Conservation (phyloP, 2,113 vertebrate genomes). For the Pseudonaja textilis region DNA sequence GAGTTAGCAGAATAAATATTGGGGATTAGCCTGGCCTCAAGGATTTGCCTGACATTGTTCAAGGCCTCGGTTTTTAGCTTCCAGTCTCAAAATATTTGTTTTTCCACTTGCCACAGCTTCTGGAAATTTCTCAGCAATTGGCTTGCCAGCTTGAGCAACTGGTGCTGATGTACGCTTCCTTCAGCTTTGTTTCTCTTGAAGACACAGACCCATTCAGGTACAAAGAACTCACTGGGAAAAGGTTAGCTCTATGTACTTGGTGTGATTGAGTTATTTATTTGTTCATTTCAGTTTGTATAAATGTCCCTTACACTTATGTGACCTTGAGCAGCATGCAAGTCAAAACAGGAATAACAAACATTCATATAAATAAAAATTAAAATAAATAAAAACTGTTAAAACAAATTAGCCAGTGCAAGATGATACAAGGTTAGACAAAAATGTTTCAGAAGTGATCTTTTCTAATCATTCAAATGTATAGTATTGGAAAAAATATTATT, state of each 20-base stretch:
- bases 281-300: background rate
- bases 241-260: background rate
- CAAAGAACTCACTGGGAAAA: background rate
- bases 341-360: background rate
- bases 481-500: background rate
- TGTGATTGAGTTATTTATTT: background rate
- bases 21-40: background rate
- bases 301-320: background rate
- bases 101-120: constrained; percentile 61
- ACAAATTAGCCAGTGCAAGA: background rate
- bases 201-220: constrained; percentile 76
- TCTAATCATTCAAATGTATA: background rate
- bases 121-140: constrained; percentile 82
- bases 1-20: no score
- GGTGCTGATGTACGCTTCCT: constrained; percentile 72
- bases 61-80: background rate
- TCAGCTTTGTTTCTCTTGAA: constrained; percentile 71
- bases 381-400: background rate
- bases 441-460: background rate
- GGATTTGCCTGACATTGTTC: background rate
- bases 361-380: background rate
- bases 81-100: background rate
- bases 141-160: constrained; percentile 77
- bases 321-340: background rate
- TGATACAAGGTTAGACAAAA: background rate